A percentile compares a stretch with the other conserved stretches of the same genome.
Conservation (phyloP, 2,888 invertebrate genomes). For the Boloria selene region DNA sequence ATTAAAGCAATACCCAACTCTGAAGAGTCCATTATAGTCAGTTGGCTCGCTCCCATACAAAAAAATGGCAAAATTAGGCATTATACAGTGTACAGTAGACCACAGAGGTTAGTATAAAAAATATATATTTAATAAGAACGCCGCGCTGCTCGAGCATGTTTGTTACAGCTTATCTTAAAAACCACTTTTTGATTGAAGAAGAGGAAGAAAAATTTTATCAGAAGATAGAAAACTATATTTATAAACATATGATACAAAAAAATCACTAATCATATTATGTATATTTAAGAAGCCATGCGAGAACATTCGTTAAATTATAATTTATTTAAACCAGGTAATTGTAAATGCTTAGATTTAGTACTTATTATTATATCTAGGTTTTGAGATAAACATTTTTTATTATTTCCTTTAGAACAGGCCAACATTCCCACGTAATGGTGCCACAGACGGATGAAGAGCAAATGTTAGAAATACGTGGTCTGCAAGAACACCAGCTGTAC, state of each 20-base stretch:
- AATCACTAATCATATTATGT: no score
- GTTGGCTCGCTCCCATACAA: conserved; percentile 91
- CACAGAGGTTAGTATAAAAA: conserved; percentile 62
- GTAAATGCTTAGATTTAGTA: no score
- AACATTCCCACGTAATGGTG: conserved; percentile 64
- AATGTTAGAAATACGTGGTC: conserved; percentile 84
- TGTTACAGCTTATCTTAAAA: no score
- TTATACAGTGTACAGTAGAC: conserved; percentile 90
- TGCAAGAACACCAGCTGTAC: conserved; percentile 88
- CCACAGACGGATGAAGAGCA: conserved; percentile 60
- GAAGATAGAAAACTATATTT: no score
- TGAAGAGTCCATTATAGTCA: conserved; percentile 90
- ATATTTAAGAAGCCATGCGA: no score
- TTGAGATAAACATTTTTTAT: neutral
- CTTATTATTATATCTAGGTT: no score
- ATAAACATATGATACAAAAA: no score
- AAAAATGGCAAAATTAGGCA: conserved; percentile 91
- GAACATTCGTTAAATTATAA: no score
- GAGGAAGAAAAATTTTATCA: no score
- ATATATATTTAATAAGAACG: neutral
- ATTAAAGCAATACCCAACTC: conserved; percentile 92
- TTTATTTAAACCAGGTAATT: no score
- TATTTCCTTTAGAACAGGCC: conserved; percentile 56
- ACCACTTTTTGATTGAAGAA: no score
- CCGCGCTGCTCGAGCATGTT: no score